Percentiles rank a stretch among this genome's conserved stretches.
These are phyloP conservation scores for Sebastolobus alascanus DNA, from an alignment of 2,797 vertebrate genomes.

Conservation along the genomic window DNA sequence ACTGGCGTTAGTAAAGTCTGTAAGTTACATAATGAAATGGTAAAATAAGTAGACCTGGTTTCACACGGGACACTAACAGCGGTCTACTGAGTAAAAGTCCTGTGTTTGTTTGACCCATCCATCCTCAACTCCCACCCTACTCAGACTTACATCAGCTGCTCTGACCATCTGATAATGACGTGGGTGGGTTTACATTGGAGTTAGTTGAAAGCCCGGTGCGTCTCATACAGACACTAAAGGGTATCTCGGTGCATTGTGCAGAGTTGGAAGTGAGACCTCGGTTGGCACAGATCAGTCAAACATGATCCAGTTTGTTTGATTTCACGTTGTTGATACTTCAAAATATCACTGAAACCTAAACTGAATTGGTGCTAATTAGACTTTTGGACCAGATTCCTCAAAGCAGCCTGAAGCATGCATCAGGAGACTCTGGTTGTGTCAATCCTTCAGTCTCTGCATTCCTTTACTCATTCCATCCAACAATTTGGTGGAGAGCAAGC, in stretches of 20 bases:
- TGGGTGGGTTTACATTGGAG: neutral
- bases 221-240: neutral
- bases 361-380: neutral
- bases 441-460: neutral
- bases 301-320: neutral
- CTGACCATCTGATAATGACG: neutral
- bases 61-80: neutral
- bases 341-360: neutral
- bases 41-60: neutral
- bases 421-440: neutral
- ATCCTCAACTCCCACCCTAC: neutral
- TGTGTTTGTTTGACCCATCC: neutral
- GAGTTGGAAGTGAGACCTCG: neutral
- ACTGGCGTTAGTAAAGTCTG: no score
- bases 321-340: neutral
- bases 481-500: neutral
- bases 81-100: neutral
- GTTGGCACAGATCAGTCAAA: neutral
- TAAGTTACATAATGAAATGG: neutral
- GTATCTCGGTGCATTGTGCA: neutral
- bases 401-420: neutral
- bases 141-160: neutral
- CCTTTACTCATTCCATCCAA: constrained; percentile 2
- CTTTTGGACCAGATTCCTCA: constrained; percentile 2
- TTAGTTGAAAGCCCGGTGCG: neutral